Evolutionary conservation across 1,140 invertebrate genomes (phyloP), one percentile per base, ranked within the genome.

Genomic region (Panagrolaimus sp.): DNA sequence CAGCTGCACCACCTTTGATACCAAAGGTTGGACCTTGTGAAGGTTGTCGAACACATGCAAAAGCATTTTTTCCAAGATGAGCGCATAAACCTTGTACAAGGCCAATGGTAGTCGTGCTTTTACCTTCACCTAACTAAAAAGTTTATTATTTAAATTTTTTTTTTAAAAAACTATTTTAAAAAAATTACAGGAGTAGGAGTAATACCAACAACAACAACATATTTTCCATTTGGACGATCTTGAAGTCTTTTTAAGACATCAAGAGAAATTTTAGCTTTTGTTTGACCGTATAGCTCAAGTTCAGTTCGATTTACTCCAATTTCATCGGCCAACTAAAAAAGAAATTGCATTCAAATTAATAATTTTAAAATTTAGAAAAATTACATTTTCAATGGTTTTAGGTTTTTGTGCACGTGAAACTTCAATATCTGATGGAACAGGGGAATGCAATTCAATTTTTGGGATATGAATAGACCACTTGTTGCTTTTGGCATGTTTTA

Each of bases 1-100:
- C 94, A 67, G 94, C 93, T 55, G 93, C 93, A 14, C 93, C 93
- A 58, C 93, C 89, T 55, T 76, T 97, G 48, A 98, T 94, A 15
- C 96, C 96, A 86, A 98, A 99, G 1, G 94, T 98, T 0, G 96
- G 96, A 26, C 96, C 96, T 85, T 97, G 94, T 43, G 93, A 96
- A 0, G 96, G 96, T 83, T 99, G 96, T n/a, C 96, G 87, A 63
- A 99, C 88, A 81, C 92, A 96, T 7, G 91, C 95, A 83, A 99
- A 90, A 0, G 91, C 88, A 86, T 98, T 97, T 75, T 88, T 90
- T 5, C 88, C 88, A 71, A 89, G 88, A 78, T 94, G 91, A 5
- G 90, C 91, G 1, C 89, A 89, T 10, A 99, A 85, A 9, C 94
- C 94, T 85, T 99, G 96, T 10, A 90, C 89, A 63, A 98, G 84